These are phyloP conservation scores for Edolisoma coerulescens DNA, from an alignment of 2,113 vertebrate species.

Conservation along the genomic window DNA sequence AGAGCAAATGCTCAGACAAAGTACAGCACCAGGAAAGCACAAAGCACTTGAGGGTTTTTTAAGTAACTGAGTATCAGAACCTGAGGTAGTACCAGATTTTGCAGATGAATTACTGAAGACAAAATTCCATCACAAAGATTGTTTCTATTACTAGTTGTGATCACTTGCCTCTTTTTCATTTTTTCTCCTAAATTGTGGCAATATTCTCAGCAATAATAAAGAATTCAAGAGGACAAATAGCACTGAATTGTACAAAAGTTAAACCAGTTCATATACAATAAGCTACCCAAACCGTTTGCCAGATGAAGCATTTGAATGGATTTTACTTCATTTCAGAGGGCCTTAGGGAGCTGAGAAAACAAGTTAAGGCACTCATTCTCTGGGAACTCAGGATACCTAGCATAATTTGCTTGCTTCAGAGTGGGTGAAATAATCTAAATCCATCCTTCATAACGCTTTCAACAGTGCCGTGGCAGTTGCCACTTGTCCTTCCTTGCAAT, in stretches of 20 bases:
- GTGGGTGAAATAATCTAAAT: not conserved
- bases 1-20: not conserved
- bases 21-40: not conserved
- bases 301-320: not conserved
- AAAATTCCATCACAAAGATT: not conserved
- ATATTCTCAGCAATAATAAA: not conserved
- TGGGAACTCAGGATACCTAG: not conserved
- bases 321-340: not conserved
- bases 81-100: not conserved
- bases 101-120: not conserved
- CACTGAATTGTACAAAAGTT: not conserved
- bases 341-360: not conserved
- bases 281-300: not conserved
- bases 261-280: not conserved
- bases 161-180: not conserved
- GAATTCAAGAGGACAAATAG: not conserved
- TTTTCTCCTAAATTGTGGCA: not conserved
- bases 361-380: not conserved
- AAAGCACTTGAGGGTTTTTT: not conserved
- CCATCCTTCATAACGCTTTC: not conserved
- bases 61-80: not conserved
- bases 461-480: not conserved
- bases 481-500: not conserved
- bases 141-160: not conserved
- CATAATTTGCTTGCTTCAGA: not conserved